Base-by-base conservation (phyloP, 2,113 vertebrate genomes). In the Pelusios castaneus region DNA sequence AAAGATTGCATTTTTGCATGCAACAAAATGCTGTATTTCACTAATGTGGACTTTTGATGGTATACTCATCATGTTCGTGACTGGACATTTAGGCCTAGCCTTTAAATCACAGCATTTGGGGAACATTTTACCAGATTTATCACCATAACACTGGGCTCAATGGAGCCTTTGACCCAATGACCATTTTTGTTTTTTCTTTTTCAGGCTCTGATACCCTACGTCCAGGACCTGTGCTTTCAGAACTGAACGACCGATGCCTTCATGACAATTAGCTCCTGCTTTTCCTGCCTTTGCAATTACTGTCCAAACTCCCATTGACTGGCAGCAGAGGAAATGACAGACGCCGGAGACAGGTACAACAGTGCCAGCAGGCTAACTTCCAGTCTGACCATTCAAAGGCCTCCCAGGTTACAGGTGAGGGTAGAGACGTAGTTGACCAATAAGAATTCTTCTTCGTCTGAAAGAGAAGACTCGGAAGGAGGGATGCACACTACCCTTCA, bases 361-460 rank as follows among this genome's bases (percentile, higher is more conserved):
- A 12, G 29, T 51, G 60, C 49, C 70, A 41, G 9, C 5, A 75
- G 45, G 6, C 1, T 79, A 82, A 75, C 41, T 80, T 49, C 19
- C 0, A 81, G 54, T 34, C 55, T 0, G 0, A 7, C 5, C 41
- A 63, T 11, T 11, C 2, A 0, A 34, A 93, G 76, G 25, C 47
- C 34, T 38, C 10, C 5, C 22, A 2, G 63, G 0, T 13, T 24
- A 38, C 55, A 60, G 0, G 0, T 51, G 34, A 80, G 41, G 25
- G 73, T 34, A 13, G n/a, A 77, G 7, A 82, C 10, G 7, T 2
- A 2, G 0, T 12, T 47, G n/a, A 19, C 80, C 1, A 0, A 0
- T 0, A 88, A 56, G 82, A 41, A 49, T 13, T 75, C 21, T 45
- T 43, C 58, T 38, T 1, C 0, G 0, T 43, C 84, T 70, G 24